Evolutionary conservation across 2,113 vertebrate genomes (phyloP), one percentile per base, ranked within the genome.

Genomic region (Platysternon megacephalum): DNA sequence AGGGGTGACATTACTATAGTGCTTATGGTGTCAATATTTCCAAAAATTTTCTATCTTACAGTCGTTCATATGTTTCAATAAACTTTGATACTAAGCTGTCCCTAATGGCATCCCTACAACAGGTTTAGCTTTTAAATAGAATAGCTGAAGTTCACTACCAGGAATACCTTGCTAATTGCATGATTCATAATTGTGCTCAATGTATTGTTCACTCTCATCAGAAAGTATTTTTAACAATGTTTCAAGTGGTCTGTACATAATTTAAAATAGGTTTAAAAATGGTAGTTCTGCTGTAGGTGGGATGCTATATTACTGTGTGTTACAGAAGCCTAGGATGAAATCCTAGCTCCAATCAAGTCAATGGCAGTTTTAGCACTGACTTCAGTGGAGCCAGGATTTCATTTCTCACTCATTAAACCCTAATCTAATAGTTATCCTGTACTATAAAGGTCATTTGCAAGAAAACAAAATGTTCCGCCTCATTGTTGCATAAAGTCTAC

Each of bases 21-120:
- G 65, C 4, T 91, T 93, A 49, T 68, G 84, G 21, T 12, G 87
- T 58, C 68, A 0, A 1, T 81, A 83, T 90, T 93, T 96, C 89
- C 76, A 90, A 78, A 28, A 83, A 29, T 88, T 96, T 96, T 91
- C 29, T 53, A 26, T 74, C n/a, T 91, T 87, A 89, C 13, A 85
- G 49, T 35, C 11, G 4, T 24, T 26, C 4, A 5, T 90, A 48
- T 49, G 3, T n/a, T 68, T 92, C 68, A 87, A 56, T 4, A 48
- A 86, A 76, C 4, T 72, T 32, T 81, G 35, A 72, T 93, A 80
- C 13, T 19, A 56, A 55, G 9, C 44, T 93, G 29, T 89, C 24
- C 32, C 6, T 16, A 85, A 58, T 0, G 65, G 12, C 17, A 26
- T 3, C 68, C 12, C 78, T 90, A 65, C 11, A 12, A 78, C 0